phyloP scores from a whole-genome alignment of 2,797 vertebrate species.

The Yasuhikotakia modesta region DNA sequence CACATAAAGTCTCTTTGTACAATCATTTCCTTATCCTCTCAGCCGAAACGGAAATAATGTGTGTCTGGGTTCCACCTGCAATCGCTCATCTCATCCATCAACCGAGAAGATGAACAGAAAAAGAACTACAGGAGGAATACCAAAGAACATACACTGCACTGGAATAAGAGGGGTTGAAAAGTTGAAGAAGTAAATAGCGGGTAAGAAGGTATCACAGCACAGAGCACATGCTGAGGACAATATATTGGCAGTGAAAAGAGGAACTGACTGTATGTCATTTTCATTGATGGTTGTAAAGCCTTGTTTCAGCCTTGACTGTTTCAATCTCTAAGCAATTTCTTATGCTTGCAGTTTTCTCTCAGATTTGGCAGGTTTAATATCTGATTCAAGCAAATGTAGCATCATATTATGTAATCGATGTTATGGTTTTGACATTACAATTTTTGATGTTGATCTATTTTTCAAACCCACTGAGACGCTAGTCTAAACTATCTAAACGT shows the following conservation, averaged over 20 bases:
- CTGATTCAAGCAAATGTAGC: background rate
- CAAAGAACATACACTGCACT: background rate
- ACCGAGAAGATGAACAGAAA: slow-evolving; percentile 21
- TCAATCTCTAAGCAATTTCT: slow-evolving; percentile 13
- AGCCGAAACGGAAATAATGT: slow-evolving; percentile 58
- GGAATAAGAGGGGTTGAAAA: slow-evolving; percentile 9
- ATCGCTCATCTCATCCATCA: slow-evolving; percentile 62
- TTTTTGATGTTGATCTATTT: slow-evolving; percentile 1
- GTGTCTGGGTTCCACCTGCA: slow-evolving; percentile 56
- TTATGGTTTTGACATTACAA: background rate
- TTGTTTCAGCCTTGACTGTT: background rate
- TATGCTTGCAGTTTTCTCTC: slow-evolving; percentile 1
- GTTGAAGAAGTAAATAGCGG: slow-evolving; percentile 10
- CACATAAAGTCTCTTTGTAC: slow-evolving; percentile 58
- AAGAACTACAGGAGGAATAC: slow-evolving; percentile 1
- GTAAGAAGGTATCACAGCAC: slow-evolving; percentile 7
- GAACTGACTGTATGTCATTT: background rate
- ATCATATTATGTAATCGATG: slow-evolving; percentile 1
- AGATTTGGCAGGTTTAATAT: background rate
- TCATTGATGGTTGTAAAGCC: background rate
- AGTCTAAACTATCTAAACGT: no score
- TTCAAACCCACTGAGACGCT: background rate
- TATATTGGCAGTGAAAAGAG: background rate
- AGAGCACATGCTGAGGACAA: background rate
- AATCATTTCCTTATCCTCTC: slow-evolving; percentile 64